Percentiles rank a stretch among this genome's conserved stretches.
phyloP scores from a whole-genome alignment of 2,797 vertebrate species.

The Myotis pilosus region DNA sequence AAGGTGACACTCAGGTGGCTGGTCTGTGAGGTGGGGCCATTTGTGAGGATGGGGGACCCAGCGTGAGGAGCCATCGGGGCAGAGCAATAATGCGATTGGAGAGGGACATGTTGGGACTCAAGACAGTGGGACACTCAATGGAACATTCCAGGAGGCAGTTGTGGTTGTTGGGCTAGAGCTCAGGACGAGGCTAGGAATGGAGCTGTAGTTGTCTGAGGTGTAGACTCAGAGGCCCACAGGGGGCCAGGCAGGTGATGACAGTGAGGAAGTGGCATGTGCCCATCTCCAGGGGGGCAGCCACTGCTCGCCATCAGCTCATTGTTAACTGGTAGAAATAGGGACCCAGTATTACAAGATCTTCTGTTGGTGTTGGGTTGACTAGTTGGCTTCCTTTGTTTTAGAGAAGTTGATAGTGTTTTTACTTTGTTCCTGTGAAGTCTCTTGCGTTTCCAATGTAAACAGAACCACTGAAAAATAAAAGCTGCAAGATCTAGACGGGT shows the following conservation, averaged over 20 bases:
- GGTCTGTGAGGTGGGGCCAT: background rate
- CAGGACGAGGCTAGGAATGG: background rate
- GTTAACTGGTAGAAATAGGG: background rate
- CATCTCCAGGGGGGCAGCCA: background rate
- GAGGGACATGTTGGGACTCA: background rate
- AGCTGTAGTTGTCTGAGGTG: background rate
- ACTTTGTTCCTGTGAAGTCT: background rate
- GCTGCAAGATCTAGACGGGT: no score
- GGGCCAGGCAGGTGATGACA: background rate
- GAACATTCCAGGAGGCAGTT: constrained; percentile 1
- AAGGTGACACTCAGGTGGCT: background rate
- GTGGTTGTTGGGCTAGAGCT: background rate
- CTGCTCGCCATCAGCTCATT: rapidly evolving
- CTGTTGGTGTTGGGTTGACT: background rate
- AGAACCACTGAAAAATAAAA: background rate
- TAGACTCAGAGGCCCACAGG: background rate
- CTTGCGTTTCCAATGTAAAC: background rate
- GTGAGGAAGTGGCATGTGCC: background rate
- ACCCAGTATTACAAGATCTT: background rate
- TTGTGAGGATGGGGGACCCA: background rate
- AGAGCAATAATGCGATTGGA: background rate
- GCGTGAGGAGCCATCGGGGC: background rate
- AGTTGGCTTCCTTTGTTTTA: background rate
- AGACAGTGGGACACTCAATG: background rate
- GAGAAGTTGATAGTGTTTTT: background rate